Percentiles rank a stretch among this genome's conserved stretches.
Conservation (phyloP, 2,797 vertebrate species). For the Xiphorhynchus erythropygius region DNA sequence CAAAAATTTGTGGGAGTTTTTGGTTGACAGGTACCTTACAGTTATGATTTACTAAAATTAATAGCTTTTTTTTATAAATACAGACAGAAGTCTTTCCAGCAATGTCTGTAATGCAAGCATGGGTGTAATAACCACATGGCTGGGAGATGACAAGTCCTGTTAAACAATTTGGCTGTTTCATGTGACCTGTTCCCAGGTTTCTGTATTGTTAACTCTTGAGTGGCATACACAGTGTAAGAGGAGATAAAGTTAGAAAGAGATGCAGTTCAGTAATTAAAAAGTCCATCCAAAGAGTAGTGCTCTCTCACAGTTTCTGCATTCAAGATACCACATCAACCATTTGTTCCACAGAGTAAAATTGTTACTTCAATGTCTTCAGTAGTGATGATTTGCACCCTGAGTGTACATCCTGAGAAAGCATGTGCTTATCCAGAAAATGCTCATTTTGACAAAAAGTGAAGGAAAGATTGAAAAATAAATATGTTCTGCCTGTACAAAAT, state of each 20-base stretch:
- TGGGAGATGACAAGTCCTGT: not conserved
- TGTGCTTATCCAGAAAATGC: not conserved
- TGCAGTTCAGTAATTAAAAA: not conserved
- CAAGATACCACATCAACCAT: not conserved
- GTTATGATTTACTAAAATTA: not conserved
- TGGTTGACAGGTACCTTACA: not conserved
- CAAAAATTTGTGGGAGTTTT: not conserved
- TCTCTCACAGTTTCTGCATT: not conserved
- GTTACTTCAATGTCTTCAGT: not conserved
- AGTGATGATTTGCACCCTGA: not conserved
- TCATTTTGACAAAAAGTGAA: not conserved
- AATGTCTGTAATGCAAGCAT: not conserved
- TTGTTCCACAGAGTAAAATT: not conserved
- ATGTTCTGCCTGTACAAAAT: not conserved
- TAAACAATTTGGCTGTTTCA: not conserved
- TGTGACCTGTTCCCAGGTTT: not conserved
- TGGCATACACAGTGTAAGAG: not conserved
- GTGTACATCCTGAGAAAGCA: not conserved
- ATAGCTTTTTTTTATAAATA: not conserved
- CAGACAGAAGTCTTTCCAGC: not conserved
- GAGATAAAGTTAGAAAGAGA: not conserved
- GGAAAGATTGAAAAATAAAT: not conserved
- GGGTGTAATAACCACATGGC: not conserved
- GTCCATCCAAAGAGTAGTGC: not conserved
- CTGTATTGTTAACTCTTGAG: not conserved